Evolutionary conservation across 2,888 invertebrate species (phyloP), one percentile per base, ranked within the genome.

Genomic region (Agrilus mali): DNA sequence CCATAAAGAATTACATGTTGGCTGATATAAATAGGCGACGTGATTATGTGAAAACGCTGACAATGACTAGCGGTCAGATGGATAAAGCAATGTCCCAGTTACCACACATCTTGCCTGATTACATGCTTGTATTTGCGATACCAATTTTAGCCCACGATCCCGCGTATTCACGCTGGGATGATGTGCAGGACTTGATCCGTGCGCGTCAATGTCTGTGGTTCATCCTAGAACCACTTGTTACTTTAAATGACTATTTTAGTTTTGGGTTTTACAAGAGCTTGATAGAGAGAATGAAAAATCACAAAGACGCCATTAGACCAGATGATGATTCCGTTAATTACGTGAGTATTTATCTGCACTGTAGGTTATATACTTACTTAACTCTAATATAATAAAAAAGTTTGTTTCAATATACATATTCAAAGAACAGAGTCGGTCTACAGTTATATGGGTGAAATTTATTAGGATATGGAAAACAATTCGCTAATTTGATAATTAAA

Each of bases 81-180:
- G 83, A 83, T 57, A 78, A 78, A 49, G 82, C 82, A 0, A 71
- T 80, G 60, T 73, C 80, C 51, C 87, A 89, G 70, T 69, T 89
- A 61, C 82, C 86, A 34, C 86, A 87, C 66, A 88, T 92, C 64
- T 72, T 95, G 67, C 96, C 97, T 42, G 97, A 97, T 71, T 96
- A 95, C 65, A 93, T 94, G 83, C 71, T 97, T 60, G 90, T 94
- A 52, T 96, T 95, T 69, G 88, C 93, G n/a, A 85, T 96, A 54
- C 92, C 96, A 39, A 80, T 97, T 41, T 73, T 97, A 46, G 86
- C 95, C n/a, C 94, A 96, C 65, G 88, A 93, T 67, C 86, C 90
- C 6, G 77, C 80, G 53, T 88, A 86, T 63, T 82, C 82, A 40
- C 73, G 78, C 50, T 78, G 83, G 67, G 79, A 84, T 57, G 86